Evolutionary conservation across 2,888 invertebrate genomes (phyloP).

Genomic region (Acleris laterana): DNA sequence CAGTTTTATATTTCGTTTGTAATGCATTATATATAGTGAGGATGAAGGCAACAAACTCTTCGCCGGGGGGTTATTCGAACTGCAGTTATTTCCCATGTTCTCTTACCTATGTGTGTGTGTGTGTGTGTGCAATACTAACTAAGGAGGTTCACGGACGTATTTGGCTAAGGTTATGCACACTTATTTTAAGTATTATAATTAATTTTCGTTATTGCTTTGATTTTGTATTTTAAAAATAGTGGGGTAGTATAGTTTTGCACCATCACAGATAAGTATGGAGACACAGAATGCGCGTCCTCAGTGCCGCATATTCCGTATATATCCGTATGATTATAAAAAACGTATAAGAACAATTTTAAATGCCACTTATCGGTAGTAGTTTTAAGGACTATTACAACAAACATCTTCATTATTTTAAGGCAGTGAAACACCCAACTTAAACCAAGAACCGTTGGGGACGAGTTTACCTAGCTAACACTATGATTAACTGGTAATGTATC

Average conservation of each 20-base stretch:
- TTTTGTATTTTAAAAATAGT: constrained; percentile 19
- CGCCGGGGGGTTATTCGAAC: constrained; percentile 14
- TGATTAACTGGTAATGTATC: constrained; percentile 77
- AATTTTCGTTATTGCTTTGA: constrained; percentile 5
- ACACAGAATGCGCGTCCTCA: constrained; percentile 26
- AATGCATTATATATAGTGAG: constrained; percentile 10
- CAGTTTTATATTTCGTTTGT: background rate
- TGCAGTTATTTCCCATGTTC: constrained; percentile 13
- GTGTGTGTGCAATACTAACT: constrained; percentile 20
- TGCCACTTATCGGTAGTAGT: constrained; percentile 78
- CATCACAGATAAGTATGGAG: constrained; percentile 33
- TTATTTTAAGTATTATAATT: background rate
- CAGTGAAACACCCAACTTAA: constrained; percentile 84
- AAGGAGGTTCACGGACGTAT: constrained; percentile 18
- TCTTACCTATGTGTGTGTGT: constrained; percentile 28
- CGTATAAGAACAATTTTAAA: constrained; percentile 62
- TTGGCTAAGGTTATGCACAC: constrained; percentile 23
- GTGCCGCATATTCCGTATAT: constrained; percentile 44
- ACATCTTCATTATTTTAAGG: constrained; percentile 77
- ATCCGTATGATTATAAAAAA: constrained; percentile 60
- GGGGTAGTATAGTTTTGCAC: constrained; percentile 30
- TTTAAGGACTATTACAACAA: constrained; percentile 74
- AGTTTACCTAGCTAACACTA: constrained; percentile 84
- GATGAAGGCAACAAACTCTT: constrained; percentile 20
- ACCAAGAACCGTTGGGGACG: constrained; percentile 82